These are phyloP conservation scores for Aix galericulata DNA, from an alignment of 2,113 vertebrate genomes.

Conservation along the genomic window DNA sequence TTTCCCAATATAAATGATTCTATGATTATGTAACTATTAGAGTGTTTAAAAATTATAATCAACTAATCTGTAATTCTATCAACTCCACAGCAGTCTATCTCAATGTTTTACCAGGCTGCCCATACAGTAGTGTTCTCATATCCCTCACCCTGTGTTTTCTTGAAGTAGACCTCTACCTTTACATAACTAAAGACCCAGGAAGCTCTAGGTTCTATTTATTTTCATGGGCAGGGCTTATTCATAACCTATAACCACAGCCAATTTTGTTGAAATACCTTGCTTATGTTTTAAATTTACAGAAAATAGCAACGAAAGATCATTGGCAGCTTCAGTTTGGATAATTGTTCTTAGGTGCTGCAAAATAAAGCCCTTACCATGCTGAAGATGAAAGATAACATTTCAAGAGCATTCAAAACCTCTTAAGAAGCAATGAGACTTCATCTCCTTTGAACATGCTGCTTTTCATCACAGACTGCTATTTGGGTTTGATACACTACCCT, in stretches of 20 bases:
- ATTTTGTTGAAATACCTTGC: background rate
- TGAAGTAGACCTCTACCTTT: background rate
- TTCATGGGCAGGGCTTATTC: background rate
- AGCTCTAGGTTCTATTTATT: background rate
- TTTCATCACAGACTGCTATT: background rate
- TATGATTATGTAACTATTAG: background rate
- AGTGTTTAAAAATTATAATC: background rate
- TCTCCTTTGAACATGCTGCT: background rate
- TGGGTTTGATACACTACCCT: background rate
- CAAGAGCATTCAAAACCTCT: background rate
- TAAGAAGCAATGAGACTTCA: background rate
- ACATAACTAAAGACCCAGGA: background rate
- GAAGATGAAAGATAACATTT: background rate
- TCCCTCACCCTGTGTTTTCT: background rate
- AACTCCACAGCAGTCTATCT: background rate
- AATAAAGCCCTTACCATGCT: background rate
- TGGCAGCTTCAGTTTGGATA: background rate
- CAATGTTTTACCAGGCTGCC: background rate
- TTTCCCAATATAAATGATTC: background rate
- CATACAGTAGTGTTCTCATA: background rate
- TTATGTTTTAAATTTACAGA: background rate
- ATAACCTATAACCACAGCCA: background rate
- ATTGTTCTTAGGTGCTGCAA: rapidly evolving
- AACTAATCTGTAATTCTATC: background rate
- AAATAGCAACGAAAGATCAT: background rate